Evolutionary conservation across 2,888 invertebrate species (phyloP).

Genomic region (Nycteola revayana): DNA sequence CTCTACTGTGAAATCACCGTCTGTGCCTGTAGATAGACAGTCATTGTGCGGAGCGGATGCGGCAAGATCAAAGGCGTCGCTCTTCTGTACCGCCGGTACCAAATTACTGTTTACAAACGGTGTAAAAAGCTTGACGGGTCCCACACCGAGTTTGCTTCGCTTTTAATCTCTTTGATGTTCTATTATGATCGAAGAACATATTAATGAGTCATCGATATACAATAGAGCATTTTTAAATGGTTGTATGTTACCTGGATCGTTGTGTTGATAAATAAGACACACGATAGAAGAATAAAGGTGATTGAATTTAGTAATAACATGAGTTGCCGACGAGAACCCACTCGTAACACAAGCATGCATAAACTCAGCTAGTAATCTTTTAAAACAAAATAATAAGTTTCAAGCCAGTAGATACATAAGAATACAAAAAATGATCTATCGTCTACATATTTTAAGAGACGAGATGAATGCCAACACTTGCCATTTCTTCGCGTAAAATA

Average conservation of each 20-base stretch:
- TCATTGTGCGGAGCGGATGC: constrained; percentile 71
- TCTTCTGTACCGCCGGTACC: constrained; percentile 47
- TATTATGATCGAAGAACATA: constrained; percentile 37
- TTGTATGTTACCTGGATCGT: constrained; percentile 38
- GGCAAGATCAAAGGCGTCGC: constrained; percentile 62
- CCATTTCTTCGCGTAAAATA: too few relatives aligned
- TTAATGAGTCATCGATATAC: constrained; percentile 50
- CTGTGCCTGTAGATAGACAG: constrained; percentile 48
- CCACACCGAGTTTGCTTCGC: constrained; percentile 45
- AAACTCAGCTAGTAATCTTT: too few relatives aligned
- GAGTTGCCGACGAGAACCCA: too few relatives aligned
- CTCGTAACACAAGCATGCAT: too few relatives aligned
- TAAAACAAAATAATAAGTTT: too few relatives aligned
- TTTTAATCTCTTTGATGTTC: constrained; percentile 45
- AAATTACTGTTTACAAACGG: constrained; percentile 65
- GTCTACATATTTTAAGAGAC: too few relatives aligned
- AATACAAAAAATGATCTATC: too few relatives aligned
- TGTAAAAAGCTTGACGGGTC: constrained; percentile 65
- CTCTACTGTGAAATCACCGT: constrained; percentile 37
- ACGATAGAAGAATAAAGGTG: too few relatives aligned
- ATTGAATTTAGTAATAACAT: too few relatives aligned
- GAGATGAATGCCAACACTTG: too few relatives aligned
- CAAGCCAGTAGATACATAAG: too few relatives aligned
- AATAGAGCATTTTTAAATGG: constrained; percentile 34
- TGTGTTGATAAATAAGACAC: too few relatives aligned